Evolutionary conservation across 2,113 vertebrate genomes (phyloP).

Genomic region (Nerophis ophidion): DNA sequence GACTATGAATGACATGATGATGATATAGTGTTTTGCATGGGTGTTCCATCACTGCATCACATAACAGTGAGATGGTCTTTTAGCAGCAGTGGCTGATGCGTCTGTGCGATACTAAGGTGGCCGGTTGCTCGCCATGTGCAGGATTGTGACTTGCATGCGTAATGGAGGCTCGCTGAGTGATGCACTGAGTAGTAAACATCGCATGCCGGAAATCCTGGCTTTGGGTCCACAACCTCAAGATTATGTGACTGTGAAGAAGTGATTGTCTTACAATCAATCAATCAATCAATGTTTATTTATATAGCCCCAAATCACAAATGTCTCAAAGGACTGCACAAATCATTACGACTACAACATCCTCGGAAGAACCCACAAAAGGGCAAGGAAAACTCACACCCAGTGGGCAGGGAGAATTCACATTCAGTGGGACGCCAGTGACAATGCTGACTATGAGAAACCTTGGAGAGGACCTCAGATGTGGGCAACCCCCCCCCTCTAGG

Average conservation of each 20-base stretch:
- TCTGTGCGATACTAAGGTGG: neutral
- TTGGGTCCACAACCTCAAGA: neutral
- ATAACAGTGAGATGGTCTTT: slow-evolving; percentile 4
- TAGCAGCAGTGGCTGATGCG: neutral
- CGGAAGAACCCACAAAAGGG: no score
- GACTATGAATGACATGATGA: neutral
- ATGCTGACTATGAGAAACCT: no score
- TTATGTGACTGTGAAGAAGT: neutral
- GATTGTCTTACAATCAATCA: neutral
- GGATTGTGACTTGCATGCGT: slow-evolving; percentile 2
- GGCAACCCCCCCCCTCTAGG: no score
- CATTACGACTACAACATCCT: no score
- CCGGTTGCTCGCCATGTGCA: neutral
- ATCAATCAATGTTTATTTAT: no score
- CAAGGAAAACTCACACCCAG: no score
- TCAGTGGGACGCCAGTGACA: no score
- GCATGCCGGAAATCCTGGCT: neutral
- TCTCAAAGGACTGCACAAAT: no score
- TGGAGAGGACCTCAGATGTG: no score
- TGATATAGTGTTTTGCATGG: neutral
- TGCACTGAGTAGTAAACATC: neutral
- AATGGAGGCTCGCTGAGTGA: neutral
- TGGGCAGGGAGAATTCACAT: no score
- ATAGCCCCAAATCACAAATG: no score
- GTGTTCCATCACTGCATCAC: neutral